Conservation (phyloP, 2,113 vertebrate genomes). For the Budorcas taxicolor region DNA sequence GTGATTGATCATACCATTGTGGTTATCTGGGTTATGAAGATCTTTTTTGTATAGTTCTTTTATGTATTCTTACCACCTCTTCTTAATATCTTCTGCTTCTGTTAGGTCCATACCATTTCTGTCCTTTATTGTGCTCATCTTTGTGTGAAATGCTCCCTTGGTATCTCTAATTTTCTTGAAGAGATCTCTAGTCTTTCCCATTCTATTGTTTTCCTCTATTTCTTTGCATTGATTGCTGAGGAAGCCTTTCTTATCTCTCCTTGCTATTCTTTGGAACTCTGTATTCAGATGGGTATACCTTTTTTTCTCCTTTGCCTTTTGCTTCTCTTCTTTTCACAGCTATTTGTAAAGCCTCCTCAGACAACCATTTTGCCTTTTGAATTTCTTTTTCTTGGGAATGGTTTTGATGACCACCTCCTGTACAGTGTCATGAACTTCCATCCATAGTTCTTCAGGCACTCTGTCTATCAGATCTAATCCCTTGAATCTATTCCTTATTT, state of each 20-base stretch:
- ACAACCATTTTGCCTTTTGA: not conserved
- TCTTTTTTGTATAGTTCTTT: not conserved
- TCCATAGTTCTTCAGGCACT: not conserved
- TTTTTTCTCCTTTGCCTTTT: not conserved
- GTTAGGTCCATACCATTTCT: not conserved
- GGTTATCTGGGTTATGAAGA: not conserved
- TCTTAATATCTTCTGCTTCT: not conserved
- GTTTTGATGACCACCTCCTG: not conserved
- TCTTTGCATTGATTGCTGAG: not conserved
- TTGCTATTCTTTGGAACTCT: not conserved
- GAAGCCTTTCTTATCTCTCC: not conserved
- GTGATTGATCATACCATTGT: not conserved
- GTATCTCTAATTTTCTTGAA: not conserved
- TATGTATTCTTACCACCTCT: not conserved
- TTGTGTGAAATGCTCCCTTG: not conserved
- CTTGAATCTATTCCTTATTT: not conserved
- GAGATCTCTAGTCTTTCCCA: not conserved
- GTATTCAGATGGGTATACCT: not conserved
- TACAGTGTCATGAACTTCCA: not conserved
- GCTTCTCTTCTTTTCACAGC: not conserved
- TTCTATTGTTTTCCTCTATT: not conserved
- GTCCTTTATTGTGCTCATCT: not conserved
- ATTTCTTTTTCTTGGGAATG: not conserved
- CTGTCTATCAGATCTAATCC: not conserved
- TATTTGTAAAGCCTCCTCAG: not conserved